These are phyloP conservation scores for Xiphophorus maculatus DNA, from an alignment of 2,113 vertebrate species.

Conservation along the genomic window DNA sequence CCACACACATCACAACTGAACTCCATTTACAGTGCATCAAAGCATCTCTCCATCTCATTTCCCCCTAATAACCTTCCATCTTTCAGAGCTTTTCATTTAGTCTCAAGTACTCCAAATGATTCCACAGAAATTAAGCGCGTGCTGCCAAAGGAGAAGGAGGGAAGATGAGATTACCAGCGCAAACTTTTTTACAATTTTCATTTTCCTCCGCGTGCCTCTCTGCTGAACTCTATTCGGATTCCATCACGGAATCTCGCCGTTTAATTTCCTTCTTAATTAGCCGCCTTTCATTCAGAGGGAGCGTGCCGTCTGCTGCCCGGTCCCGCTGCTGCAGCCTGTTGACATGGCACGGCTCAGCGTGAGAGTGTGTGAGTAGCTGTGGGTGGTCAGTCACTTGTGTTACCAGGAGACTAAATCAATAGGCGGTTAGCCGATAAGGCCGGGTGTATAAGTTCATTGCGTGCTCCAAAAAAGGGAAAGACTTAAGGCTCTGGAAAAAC, in stretches of 20 bases:
- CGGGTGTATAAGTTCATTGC: constrained; percentile 30
- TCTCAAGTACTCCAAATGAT: constrained; percentile 30
- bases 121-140: not conserved
- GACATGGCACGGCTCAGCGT: constrained; percentile 1
- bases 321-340: constrained; percentile 43
- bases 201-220: constrained; percentile 34
- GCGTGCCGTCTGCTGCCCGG: constrained; percentile 39
- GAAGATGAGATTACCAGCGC: not conserved
- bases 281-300: constrained; percentile 50
- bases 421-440: constrained; percentile 51
- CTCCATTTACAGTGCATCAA: constrained; percentile 29
- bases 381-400: not conserved
- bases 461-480: constrained; percentile 17
- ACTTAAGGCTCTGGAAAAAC: constrained; percentile 32
- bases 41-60: constrained; percentile 29
- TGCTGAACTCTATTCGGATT: constrained; percentile 63
- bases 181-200: constrained; percentile 12
- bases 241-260: constrained; percentile 47
- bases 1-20: not conserved
- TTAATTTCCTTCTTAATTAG: constrained; percentile 70
- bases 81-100: constrained; percentile 21
- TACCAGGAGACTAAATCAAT: constrained; percentile 56
- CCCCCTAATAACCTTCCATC: constrained; percentile 22
- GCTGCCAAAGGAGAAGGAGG: not conserved
- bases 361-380: constrained; percentile 16